These are phyloP conservation scores for Antrozous pallidus DNA, from an alignment of 2,797 vertebrate species.

Conservation along the genomic window DNA sequence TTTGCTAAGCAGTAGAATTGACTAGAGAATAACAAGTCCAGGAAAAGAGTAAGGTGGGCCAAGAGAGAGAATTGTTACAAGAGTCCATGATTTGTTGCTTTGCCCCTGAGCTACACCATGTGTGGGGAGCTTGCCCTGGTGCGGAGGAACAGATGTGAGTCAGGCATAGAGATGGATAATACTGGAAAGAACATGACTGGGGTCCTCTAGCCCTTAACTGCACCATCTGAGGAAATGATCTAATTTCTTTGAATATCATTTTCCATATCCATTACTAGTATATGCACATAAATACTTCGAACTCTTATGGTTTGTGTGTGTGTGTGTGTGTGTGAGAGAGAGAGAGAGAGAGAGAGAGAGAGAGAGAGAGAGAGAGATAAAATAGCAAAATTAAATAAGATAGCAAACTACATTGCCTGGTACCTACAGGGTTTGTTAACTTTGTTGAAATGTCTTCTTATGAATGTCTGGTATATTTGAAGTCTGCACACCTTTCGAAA, in stretches of 20 bases:
- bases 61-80: not conserved
- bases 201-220: not conserved
- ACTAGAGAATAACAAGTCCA: not conserved
- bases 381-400: constrained; percentile 27
- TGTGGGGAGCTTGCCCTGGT: not conserved
- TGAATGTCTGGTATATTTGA: not conserved
- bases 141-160: not conserved
- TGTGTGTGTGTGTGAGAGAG: not conserved
- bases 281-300: not conserved
- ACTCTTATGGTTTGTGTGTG: not conserved
- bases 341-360: too few relatives aligned
- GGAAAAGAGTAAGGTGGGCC: not conserved
- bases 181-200: not conserved
- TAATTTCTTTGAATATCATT: not conserved
- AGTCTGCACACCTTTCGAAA: not conserved
- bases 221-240: not conserved
- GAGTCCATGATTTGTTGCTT: not conserved
- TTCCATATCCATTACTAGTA: not conserved
- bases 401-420: not conserved
- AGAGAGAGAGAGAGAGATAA: too few relatives aligned
- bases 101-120: not conserved
- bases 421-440: not conserved
- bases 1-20: not conserved
- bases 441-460: constrained; percentile 27
- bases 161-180: not conserved